phyloP scores from a whole-genome alignment of 2,888 invertebrate genomes.

The Carpatolechia fugitivella region DNA sequence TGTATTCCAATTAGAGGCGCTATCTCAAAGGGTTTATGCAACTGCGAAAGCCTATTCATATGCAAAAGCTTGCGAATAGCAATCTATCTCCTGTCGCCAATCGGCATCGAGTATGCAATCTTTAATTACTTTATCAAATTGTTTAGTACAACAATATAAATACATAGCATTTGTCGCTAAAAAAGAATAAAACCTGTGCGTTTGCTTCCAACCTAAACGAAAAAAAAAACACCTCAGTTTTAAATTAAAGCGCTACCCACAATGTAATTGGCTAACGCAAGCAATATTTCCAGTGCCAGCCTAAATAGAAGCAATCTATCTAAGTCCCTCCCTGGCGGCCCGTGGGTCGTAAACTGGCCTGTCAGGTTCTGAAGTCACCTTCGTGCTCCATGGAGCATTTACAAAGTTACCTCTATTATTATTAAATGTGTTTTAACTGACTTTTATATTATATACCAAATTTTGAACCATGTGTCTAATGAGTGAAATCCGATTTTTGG shows the following conservation, averaged over 20 bases:
- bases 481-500: no score
- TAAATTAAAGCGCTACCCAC: constrained; percentile 20
- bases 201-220: not conserved
- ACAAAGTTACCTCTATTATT: constrained; percentile 30
- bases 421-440: constrained; percentile 31
- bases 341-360: constrained; percentile 46
- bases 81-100: constrained; percentile 14
- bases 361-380: constrained; percentile 42
- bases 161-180: not conserved
- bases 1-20: constrained; percentile 30
- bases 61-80: constrained; percentile 14
- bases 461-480: no score
- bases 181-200: not conserved
- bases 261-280: constrained; percentile 40
- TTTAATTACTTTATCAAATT: constrained; percentile 11
- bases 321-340: constrained; percentile 46
- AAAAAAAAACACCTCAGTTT: not conserved
- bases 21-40: constrained; percentile 22
- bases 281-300: constrained; percentile 39
- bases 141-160: constrained; percentile 1
- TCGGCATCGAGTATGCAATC: constrained; percentile 4
- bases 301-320: constrained; percentile 49
- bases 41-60: constrained; percentile 21
- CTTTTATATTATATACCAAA: constrained; percentile 1
- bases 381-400: constrained; percentile 36